A percentile compares a stretch with the other conserved stretches of the same genome.
Conservation (phyloP, 1,140 invertebrate genomes). For the Sarcophaga peregrina region DNA sequence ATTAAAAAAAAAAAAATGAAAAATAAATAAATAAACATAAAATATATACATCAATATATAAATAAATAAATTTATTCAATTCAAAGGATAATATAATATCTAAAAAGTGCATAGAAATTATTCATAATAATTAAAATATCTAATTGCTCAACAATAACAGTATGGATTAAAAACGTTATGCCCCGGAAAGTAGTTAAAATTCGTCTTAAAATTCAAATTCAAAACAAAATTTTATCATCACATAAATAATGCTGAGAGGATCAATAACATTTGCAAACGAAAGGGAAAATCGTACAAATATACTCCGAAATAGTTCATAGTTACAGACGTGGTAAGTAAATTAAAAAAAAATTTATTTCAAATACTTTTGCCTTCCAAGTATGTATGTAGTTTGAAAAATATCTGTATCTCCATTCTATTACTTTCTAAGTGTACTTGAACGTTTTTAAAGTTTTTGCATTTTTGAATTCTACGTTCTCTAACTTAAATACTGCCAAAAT, state of each 20-base stretch:
- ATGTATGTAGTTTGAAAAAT: too few relatives aligned
- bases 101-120: background rate
- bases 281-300: background rate
- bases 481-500: too few relatives aligned
- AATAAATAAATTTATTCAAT: too few relatives aligned
- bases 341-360: too few relatives aligned
- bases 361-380: too few relatives aligned
- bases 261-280: background rate
- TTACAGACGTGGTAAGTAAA: background rate
- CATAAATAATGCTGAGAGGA: constrained; percentile 1
- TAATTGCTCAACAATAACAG: background rate
- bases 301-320: background rate
- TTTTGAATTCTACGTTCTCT: too few relatives aligned
- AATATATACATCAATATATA: too few relatives aligned
- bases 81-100: background rate
- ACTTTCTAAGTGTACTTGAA: too few relatives aligned
- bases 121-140: background rate
- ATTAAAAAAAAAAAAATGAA: too few relatives aligned
- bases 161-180: background rate
- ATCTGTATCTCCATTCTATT: too few relatives aligned
- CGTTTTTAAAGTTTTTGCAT: too few relatives aligned
- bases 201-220: background rate
- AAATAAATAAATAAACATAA: too few relatives aligned
- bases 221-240: constrained; percentile 2
- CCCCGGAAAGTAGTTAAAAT: background rate